Conservation (phyloP, 53 echinoderm and acorn worm species). For the Pentamera pediparva region DNA sequence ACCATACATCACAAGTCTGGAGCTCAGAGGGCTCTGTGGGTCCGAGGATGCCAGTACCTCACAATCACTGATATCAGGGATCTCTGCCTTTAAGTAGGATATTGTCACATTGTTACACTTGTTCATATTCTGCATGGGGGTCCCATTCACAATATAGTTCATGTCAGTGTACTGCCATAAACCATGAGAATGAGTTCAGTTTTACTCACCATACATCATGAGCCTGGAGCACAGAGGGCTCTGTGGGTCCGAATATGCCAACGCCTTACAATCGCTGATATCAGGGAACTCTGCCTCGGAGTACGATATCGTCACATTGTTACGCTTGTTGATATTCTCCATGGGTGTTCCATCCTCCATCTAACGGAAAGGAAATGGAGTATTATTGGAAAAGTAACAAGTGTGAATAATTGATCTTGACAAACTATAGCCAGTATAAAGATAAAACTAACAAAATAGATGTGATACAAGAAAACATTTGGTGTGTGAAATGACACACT, state of each 20-base stretch:
- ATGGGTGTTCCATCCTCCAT: slow-evolving; percentile 29
- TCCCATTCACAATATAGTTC: not conserved
- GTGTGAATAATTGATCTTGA: too few species aligned
- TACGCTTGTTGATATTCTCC: slow-evolving; percentile 43
- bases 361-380: not conserved
- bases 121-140: slow-evolving; percentile 33
- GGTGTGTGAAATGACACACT: too few species aligned
- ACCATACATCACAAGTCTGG: slow-evolving; percentile 63
- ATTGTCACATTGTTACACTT: slow-evolving; percentile 49
- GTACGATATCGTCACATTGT: slow-evolving; percentile 57
- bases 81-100: slow-evolving; percentile 55
- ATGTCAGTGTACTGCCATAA: too few species aligned
- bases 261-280: slow-evolving; percentile 33
- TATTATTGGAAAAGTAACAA: too few species aligned
- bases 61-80: slow-evolving; percentile 48
- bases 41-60: slow-evolving; percentile 17
- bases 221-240: slow-evolving; percentile 67
- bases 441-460: too few species aligned
- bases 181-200: too few species aligned
- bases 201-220: slow-evolving; percentile 65
- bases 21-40: slow-evolving; percentile 68
- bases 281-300: slow-evolving; percentile 63
- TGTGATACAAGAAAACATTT: too few species aligned
- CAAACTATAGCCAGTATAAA: too few species aligned
- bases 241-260: slow-evolving; percentile 50